Percentiles rank a stretch among this genome's conserved stretches.
phyloP scores from a whole-genome alignment of 2,797 vertebrate species.

The Danio choprae region DNA sequence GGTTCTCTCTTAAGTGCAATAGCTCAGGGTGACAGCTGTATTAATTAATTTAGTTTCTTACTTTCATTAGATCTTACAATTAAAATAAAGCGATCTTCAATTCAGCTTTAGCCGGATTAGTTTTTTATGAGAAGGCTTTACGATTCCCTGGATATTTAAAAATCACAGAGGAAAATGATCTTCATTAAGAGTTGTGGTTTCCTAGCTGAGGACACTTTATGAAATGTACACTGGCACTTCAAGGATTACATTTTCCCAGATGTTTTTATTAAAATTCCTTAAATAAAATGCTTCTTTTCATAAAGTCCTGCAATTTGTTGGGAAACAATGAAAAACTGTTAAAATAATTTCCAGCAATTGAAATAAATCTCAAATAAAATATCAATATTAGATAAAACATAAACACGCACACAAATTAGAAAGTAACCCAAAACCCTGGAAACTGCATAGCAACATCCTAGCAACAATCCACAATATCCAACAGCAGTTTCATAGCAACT shows the following conservation, averaged over 20 bases:
- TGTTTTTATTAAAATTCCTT: not conserved
- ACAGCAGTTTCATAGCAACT: no score
- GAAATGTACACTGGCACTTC: not conserved
- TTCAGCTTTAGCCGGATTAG: constrained; percentile 11
- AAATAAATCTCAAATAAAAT: not conserved
- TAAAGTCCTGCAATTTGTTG: no score
- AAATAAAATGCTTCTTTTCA: no score
- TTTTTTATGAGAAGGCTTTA: not conserved
- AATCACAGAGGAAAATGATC: not conserved
- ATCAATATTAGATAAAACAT: not conserved
- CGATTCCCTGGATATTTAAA: not conserved
- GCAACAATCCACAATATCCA: no score
- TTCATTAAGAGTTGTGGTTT: not conserved
- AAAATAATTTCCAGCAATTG: not conserved
- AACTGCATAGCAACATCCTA: no score
- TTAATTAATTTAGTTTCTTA: constrained; percentile 8
- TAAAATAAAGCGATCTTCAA: not conserved
- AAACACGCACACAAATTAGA: no score
- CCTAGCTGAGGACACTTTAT: not conserved
- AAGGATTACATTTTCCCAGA: not conserved
- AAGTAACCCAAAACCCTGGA: no score
- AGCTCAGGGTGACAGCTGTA: not conserved
- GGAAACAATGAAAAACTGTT: no score
- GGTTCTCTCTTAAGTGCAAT: not conserved
- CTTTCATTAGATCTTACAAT: constrained; percentile 5